Conservation (phyloP, 1,140 invertebrate species). For the Manduca sexta region DNA sequence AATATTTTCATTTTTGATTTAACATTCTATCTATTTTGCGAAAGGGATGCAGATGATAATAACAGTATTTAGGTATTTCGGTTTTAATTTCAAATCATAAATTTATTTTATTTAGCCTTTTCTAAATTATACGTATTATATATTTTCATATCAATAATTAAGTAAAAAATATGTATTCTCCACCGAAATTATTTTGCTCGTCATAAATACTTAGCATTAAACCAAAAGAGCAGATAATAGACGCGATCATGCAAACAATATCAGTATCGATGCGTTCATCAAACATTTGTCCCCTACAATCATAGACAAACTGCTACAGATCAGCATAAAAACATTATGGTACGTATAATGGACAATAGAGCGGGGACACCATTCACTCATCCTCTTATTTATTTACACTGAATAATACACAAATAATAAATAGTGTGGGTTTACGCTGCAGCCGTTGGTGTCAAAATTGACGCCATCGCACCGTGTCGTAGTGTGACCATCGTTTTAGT, state of each 20-base stretch:
- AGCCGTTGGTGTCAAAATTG: constrained; percentile 51
- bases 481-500: constrained; percentile 16
- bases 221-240: too few relatives aligned
- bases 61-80: too few relatives aligned
- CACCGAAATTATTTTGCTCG: too few relatives aligned
- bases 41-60: too few relatives aligned
- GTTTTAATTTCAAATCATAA: too few relatives aligned
- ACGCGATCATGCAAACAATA: neutral
- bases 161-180: too few relatives aligned
- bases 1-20: too few relatives aligned
- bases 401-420: constrained; percentile 57
- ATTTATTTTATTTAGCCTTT: too few relatives aligned
- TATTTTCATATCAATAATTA: too few relatives aligned
- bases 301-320: constrained; percentile 21
- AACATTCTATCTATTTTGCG: too few relatives aligned
- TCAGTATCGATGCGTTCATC: constrained; percentile 38
- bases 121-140: too few relatives aligned
- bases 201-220: too few relatives aligned
- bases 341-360: constrained; percentile 47
- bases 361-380: constrained; percentile 36
- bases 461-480: constrained; percentile 26
- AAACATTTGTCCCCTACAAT: constrained; percentile 54
- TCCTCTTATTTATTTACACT: constrained; percentile 48
- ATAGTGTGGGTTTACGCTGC: constrained; percentile 39
- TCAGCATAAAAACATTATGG: constrained; percentile 27